A percentile compares a stretch with the other conserved stretches of the same genome.
phyloP scores from a whole-genome alignment of 1,140 invertebrate species.

The Drosophila chauvacae region DNA sequence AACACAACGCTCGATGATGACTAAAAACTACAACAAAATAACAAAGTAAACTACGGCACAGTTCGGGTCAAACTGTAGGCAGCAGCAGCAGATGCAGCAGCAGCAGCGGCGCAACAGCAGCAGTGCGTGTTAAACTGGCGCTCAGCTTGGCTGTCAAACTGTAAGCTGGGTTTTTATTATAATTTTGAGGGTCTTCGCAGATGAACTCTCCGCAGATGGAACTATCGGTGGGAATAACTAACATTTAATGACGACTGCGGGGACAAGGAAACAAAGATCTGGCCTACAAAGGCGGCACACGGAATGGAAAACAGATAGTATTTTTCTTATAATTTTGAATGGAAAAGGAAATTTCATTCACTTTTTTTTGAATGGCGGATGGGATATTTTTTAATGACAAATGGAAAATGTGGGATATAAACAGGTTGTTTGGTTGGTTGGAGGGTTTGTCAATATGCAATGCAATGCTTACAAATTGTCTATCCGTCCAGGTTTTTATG shows the following conservation, averaged over 20 bases:
- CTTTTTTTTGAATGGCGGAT: slow-evolving; percentile 2
- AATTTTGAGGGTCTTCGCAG: slow-evolving; percentile 9
- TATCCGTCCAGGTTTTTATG: slow-evolving; percentile 83
- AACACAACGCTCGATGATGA: slow-evolving; percentile 32
- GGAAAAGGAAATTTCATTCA: slow-evolving; percentile 54
- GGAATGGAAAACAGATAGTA: slow-evolving; percentile 9
- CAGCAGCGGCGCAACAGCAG: slow-evolving; percentile 33
- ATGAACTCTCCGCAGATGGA: slow-evolving; percentile 35
- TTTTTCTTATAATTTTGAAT: slow-evolving; percentile 29
- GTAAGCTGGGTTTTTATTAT: slow-evolving; percentile 17
- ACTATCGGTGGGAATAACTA: slow-evolving; percentile 12
- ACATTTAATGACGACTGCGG: slow-evolving; percentile 14
- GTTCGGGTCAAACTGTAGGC: slow-evolving; percentile 30
- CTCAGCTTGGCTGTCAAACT: slow-evolving; percentile 51
- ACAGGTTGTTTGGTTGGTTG: slow-evolving; percentile 14
- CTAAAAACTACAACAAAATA: slow-evolving; percentile 26
- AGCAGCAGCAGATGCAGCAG: slow-evolving; percentile 13
- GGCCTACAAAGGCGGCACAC: slow-evolving; percentile 51
- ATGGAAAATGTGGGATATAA: slow-evolving; percentile 13
- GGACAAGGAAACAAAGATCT: slow-evolving; percentile 33
- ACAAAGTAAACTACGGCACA: slow-evolving; percentile 38
- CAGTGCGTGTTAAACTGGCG: slow-evolving; percentile 49
- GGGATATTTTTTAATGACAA: slow-evolving; percentile 14
- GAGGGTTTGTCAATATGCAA: slow-evolving; percentile 62
- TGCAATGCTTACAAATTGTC: slow-evolving; percentile 82